Evolutionary conservation across 2,113 vertebrate genomes (phyloP).

Genomic region (Antidorcas marsupialis): DNA sequence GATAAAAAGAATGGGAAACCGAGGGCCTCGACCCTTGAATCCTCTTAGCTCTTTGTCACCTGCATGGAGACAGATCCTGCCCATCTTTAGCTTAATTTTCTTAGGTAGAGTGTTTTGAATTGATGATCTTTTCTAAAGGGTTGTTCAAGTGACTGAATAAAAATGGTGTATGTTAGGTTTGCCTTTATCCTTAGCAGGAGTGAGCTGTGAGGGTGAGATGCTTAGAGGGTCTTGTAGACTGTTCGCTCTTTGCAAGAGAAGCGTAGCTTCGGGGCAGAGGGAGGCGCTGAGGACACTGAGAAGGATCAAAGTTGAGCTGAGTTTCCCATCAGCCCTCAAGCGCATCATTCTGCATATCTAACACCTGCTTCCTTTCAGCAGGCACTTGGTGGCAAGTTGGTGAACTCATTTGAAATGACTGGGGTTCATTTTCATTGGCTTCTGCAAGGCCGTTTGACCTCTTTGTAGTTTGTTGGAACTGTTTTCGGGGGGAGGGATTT

Average conservation of each 20-base stretch:
- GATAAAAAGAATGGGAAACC: not conserved
- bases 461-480: not conserved
- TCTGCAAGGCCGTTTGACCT: not conserved
- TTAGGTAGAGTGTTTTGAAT: rapidly evolving
- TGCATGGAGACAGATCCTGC: not conserved
- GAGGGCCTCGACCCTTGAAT: not conserved
- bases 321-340: not conserved
- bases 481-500: not conserved
- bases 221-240: not conserved
- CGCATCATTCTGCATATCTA: rapidly evolving
- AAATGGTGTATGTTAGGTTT: rapidly evolving
- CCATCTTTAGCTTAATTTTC: not conserved
- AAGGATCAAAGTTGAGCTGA: not conserved
- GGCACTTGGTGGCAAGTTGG: not conserved
- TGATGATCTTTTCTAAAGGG: not conserved
- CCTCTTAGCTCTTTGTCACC: not conserved
- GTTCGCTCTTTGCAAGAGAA: not conserved
- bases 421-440: not conserved
- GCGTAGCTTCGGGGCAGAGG: not conserved
- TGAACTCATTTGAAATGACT: not conserved
- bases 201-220: not conserved
- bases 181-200: not conserved
- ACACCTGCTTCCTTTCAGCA: rapidly evolving
- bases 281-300: rapidly evolving
- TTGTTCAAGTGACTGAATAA: not conserved